Base-by-base conservation (phyloP, 2,113 vertebrate genomes). In the Synchiropus splendidus region DNA sequence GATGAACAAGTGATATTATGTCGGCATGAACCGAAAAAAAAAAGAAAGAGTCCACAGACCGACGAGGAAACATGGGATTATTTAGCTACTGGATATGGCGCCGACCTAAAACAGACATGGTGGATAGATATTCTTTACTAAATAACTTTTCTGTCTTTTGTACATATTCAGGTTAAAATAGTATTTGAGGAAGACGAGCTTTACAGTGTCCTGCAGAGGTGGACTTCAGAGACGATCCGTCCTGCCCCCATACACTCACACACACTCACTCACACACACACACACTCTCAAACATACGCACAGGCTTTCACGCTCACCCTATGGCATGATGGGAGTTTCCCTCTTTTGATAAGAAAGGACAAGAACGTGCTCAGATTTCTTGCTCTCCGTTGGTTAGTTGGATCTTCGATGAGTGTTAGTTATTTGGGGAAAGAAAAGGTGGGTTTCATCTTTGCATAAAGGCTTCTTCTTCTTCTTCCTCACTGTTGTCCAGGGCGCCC, bases 151-250 rank as follows among this genome's bases (percentile, higher is more conserved):
- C 42, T 78, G 58, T 78, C 51, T 63, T 78, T 78, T 83, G 37
- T 80, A 79, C 72, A 84, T 68, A 74, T 76, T 83, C 54, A 62
- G 76, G 67, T 78, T 79, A 78, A 79, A 82, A 83, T 86, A 87
- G 86, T 77, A 83, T 86, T 83, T 88, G 80, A 94, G 92, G 93
- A 98, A 97, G 94, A 94, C 92, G 64, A 90, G 89, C 90, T 90
- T 94, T 89, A 91, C 88, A 87, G 87, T 89, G 89, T 86, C 87
- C 86, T 90, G 88, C 87, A 89, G 85, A 79, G 71, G 64, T 81
- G 88, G 75, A 87, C 83, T n/a, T n/a, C n/a, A n/a, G n/a, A n/a
- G n/a, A n/a, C n/a, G n/a, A n/a, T n/a, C n/a, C n/a, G n/a, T 68
- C 65, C 78, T 81, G 55, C 66, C 55, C 55, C 54, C 72, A 39